Base-by-base conservation (phyloP, 2,113 vertebrate genomes). In the Synchiropus splendidus region DNA sequence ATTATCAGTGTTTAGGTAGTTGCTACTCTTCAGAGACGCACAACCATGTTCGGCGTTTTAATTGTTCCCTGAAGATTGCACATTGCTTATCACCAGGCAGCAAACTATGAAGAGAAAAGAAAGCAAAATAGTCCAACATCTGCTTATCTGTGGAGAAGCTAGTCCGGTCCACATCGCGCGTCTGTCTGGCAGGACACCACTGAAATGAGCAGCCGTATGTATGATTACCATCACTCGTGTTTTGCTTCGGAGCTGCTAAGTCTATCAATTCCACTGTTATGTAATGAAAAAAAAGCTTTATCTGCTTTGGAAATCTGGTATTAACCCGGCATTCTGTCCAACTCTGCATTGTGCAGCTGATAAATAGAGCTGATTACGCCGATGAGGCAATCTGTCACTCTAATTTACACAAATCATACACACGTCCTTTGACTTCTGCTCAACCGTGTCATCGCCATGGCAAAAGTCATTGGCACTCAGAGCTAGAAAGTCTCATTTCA, bases 311-410 rank as follows among this genome's bases (percentile, higher is more conserved):
- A 31, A 31, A 53, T 72, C 44, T 51, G 12, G 18, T 21, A 45
- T 37, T 21, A 60, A 58, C 40, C 42, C 45, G 27, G 48, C 42
- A n/a, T 45, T 31, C 21, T 42, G 45, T 18, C 36, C 45, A 33
- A 36, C 45, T 42, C 44, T 34, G 53, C 57, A 48, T 52, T 61
- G 57, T 55, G 47, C n/a, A 5, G 39, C 54, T 56, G 67, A 75
- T 70, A 60, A 45, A 75, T 66, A 57, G 37, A 47, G 48, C 45
- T 72, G 70, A 80, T 82, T 80, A 79, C 47, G 16, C 54, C 61
- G n/a, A 79, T 80, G 72, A 74, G 48, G 61, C 67, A 47, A 43
- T 34, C 54, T 73, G 80, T 74, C 80, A 76, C 70, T 80, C 72
- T 61, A 62, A 67, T 70, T 69, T 59, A 71, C 59, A 74, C 60